Base-by-base conservation (phyloP, 2,797 vertebrate genomes). In the Adrianichthys oophorus region DNA sequence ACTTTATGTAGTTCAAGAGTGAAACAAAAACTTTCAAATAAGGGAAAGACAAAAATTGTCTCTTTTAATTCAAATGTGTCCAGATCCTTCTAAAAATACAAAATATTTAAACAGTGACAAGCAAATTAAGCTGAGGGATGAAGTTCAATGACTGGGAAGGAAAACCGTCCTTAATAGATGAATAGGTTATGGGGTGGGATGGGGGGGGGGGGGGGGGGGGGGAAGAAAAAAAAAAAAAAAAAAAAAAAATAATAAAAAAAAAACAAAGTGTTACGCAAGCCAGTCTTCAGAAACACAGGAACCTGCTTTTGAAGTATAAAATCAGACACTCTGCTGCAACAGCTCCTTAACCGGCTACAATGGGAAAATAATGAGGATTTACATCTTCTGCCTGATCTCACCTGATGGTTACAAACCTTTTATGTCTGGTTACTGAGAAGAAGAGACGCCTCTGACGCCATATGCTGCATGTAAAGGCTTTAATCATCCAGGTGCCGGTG, bases 381-480 rank as follows among this genome's bases (percentile, higher is more conserved):
- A 65, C 79, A 63, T 64, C 67, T 59, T 48, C 45, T 19, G 57
- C 76, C 47, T 62, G 59, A 79, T 70, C 79, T 84, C 81, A 85
- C 81, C 87, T 83, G 78, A 67, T 76, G 67, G 81, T 62, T 65
- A 82, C 70, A 74, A 74, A 81, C 65, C 76, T 72, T 74, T 87
- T 79, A 66, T 80, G 72, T 66, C 53, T 4, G 58, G 54, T 62
- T 76, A 54, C 82, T 71, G 78, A 64, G 18, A 41, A 73, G 62
- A 56, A 68, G 56, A 17, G 43, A 64, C 52, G 61, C 59, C 74
- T 74, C 52, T 57, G 71, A 74, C 79, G 72, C 85, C 89, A 89
- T 87, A 90, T 90, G 90, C 69, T 86, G 76, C 70, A 37, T 19
- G 70, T 78, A 67, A 77, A 60, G 69, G 79, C 63, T 68, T 74